Evolutionary conservation across 2,797 vertebrate species (phyloP), one percentile per base, ranked within the genome.

Genomic region (Alfaro cultratus): DNA sequence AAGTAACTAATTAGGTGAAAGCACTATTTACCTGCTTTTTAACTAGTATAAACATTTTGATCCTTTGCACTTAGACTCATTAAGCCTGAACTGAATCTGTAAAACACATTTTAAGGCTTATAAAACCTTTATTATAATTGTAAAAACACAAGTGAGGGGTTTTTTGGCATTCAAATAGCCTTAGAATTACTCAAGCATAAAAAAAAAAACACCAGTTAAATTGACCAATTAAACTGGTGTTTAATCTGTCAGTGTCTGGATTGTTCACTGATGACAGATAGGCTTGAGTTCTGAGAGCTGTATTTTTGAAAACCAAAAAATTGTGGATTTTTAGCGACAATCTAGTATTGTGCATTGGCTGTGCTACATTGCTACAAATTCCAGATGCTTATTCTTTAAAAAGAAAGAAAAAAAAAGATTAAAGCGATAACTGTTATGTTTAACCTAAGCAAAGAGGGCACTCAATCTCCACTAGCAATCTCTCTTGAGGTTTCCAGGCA

Each of bases 401-500:
- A 49, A 53, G 16, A 36, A n/a, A 2, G 0, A 21, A 41, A 47
- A 49, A 74, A 74, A 23, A 4, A 12, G 76, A 75, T 46, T 62
- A 55, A 85, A 86, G 68, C 39, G 49, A 53, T 43, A 13, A 46
- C 76, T 82, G 60, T 82, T 75, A 45, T 64, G 55, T 82, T 83
- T 23, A 80, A 68, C 77, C 79, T 80, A 55, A 79, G 39, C 47
- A 85, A 53, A 85, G 70, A 55, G 82, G 78, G 36, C 71, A 7
- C 49, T 74, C n/a, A 5, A 83, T 77, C 77, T 83, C 77, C 74
- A 81, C 78, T 53, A 77, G 85, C 81, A 60, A 15, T 71, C 26
- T 53, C 23, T 15, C 13, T 15, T 70, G 53, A 87, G 51, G 36
- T 80, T 91, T 92, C 86, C 84, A 90, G 87, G 76, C 60, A 23